These are phyloP conservation scores for Hypanus sabinus DNA, from an alignment of 2,113 vertebrate genomes.

Conservation along the genomic window DNA sequence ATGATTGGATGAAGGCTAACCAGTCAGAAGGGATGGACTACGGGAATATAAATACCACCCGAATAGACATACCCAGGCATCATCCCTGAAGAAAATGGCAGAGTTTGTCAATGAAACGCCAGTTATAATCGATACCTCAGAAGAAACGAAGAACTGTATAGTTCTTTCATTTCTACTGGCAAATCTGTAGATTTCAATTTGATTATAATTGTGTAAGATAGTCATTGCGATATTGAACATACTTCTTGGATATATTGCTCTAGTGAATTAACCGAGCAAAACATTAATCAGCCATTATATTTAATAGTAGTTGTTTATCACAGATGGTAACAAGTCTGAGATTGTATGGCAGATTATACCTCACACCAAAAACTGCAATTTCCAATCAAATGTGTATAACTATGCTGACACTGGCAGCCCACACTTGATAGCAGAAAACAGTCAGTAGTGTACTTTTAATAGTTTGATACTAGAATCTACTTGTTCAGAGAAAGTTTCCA, in stretches of 20 bases:
- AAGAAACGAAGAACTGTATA: too few relatives aligned
- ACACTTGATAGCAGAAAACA: background rate
- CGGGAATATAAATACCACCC: too few relatives aligned
- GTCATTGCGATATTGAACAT: background rate
- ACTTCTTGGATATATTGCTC: background rate
- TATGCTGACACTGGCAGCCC: background rate
- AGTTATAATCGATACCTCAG: too few relatives aligned
- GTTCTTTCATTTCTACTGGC: background rate
- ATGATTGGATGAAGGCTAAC: too few relatives aligned
- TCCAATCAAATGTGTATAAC: background rate
- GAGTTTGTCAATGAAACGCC: too few relatives aligned
- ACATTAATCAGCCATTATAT: constrained; percentile 18
- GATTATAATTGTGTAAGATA: background rate
- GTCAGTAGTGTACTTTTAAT: background rate
- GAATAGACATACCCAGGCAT: too few relatives aligned
- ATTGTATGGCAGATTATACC: background rate
- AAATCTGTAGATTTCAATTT: background rate
- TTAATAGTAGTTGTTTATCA: background rate
- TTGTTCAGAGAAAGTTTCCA: background rate
- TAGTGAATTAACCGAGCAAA: constrained; percentile 13
- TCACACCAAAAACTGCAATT: background rate
- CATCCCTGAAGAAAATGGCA: too few relatives aligned
- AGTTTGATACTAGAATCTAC: too few relatives aligned
- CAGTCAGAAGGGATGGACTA: too few relatives aligned
- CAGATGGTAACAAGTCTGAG: background rate